Evolutionary conservation across 2,113 vertebrate species (phyloP).

Genomic region (Actenoides lindsayi): DNA sequence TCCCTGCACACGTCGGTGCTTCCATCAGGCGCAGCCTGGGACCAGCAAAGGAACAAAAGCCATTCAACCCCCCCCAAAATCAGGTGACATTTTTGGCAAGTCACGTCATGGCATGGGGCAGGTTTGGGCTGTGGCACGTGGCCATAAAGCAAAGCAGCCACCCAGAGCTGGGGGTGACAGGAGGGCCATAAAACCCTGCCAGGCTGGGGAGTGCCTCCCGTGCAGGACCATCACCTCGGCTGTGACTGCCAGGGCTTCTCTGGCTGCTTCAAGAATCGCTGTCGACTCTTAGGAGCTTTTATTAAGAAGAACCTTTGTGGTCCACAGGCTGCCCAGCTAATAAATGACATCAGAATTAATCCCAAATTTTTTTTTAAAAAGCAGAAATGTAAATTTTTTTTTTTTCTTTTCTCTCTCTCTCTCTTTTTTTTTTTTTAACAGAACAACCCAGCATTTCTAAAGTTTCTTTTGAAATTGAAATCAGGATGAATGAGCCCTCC

Average conservation of each 20-base stretch:
- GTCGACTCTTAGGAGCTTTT: not conserved
- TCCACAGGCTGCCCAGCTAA: not conserved
- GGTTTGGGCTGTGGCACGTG: not conserved
- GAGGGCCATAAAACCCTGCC: constrained; percentile 1
- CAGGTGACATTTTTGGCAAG: constrained; percentile 16
- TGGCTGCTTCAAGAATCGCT: not conserved
- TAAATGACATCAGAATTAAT: not conserved
- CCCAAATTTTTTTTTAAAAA: constrained; percentile 1
- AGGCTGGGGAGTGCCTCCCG: not conserved
- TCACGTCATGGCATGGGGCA: not conserved
- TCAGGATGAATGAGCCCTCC: constrained; percentile 22
- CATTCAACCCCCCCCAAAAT: not conserved
- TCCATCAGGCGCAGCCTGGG: not conserved
- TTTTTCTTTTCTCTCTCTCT: not conserved
- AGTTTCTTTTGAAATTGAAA: constrained; percentile 52
- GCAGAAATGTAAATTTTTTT: not conserved
- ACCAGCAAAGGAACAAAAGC: not conserved
- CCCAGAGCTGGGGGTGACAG: not conserved
- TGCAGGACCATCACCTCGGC: not conserved
- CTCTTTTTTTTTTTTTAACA: not conserved
- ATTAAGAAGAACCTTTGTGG: constrained; percentile 26
- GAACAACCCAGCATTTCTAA: constrained; percentile 11
- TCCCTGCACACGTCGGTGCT: not conserved
- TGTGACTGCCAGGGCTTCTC: not conserved
- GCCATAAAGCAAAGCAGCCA: constrained; percentile 11